Base-by-base conservation (phyloP, 1,140 invertebrate genomes). In the Linepithema humile region DNA sequence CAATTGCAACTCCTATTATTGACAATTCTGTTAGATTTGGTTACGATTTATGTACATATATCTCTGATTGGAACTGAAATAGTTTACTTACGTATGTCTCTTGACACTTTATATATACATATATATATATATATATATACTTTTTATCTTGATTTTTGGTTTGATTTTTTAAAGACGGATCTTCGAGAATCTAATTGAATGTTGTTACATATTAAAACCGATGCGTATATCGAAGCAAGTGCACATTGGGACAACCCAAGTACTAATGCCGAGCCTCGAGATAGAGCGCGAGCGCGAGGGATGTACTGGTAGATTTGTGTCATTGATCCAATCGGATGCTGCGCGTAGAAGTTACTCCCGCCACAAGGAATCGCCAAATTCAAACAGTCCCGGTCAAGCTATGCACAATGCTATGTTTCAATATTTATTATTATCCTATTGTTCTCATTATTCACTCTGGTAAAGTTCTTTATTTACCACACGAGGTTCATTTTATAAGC, bases 261-360 rank as follows among this genome's bases (percentile, higher is more conserved):
- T 59, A 69, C 80, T 55, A 83, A 88, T 78, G 75, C 32, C 50
- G 75, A 64, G 60, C 73, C 48, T 67, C 64, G 78, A 74, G 73
- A 70, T 84, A 65, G 73, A 88, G 75, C 80, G 75, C 80, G 74
- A 80, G 48, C 85, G 84, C 65, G 64, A 17, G 75, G 69, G 53
- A 75, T 82, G 80, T 72, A 75, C 50, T 75, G 48, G 48, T 55
- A 69, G 80, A 86, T 74, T 89, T 69, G 48, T 69, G 48, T 69
- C 88, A 89, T 89, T 85, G 88, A 89, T 89, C 88, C 88, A 60
- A 83, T 89, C 48, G 88, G 88, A 89, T 89, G 88, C 88, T 89
- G 88, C 88, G 88, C 88, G 80, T 69, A 77, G 65, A 85, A 55
- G 38, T 35, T 40, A 80, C 55, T 85, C 85, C 85, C 87, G 67